Evolutionary conservation across 2,888 invertebrate species (phyloP).

Genomic region (Ormyrus pomaceus): DNA sequence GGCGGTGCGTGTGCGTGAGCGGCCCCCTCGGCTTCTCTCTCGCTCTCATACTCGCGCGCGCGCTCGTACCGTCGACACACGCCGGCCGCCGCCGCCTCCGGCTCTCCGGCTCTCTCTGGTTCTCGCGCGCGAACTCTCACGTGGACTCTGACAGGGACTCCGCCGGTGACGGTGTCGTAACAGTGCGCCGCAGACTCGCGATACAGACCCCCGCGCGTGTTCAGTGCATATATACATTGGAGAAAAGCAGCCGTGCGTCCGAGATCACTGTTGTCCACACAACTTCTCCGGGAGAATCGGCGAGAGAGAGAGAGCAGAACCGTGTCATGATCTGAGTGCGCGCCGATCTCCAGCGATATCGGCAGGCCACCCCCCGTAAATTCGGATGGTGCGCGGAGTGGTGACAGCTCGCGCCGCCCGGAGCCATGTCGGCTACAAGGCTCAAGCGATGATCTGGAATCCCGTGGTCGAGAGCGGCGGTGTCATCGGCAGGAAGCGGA

Average conservation of each 20-base stretch:
- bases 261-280: background rate
- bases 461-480: slow-evolving; percentile 71
- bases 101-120: background rate
- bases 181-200: slow-evolving; percentile 8
- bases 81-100: background rate
- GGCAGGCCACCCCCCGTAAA: background rate
- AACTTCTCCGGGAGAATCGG: background rate
- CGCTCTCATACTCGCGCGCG: background rate
- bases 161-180: slow-evolving; percentile 29
- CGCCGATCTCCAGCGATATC: background rate
- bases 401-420: slow-evolving; percentile 6
- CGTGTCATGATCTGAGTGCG: slow-evolving; percentile 44
- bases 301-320: slow-evolving; percentile 41
- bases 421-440: slow-evolving; percentile 29
- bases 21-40: slow-evolving; percentile 6
- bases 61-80: background rate
- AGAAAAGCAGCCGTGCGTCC: background rate
- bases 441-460: slow-evolving; percentile 40
- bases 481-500: slow-evolving; percentile 68
- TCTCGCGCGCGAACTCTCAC: too few species aligned
- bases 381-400: slow-evolving; percentile 43
- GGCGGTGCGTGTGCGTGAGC: background rate
- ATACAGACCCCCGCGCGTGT: background rate
- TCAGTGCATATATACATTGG: background rate
- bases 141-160: slow-evolving; percentile 3